These are phyloP conservation scores for Aporrectodea caliginosa DNA, from an alignment of 1,140 invertebrate species.

Conservation along the genomic window DNA sequence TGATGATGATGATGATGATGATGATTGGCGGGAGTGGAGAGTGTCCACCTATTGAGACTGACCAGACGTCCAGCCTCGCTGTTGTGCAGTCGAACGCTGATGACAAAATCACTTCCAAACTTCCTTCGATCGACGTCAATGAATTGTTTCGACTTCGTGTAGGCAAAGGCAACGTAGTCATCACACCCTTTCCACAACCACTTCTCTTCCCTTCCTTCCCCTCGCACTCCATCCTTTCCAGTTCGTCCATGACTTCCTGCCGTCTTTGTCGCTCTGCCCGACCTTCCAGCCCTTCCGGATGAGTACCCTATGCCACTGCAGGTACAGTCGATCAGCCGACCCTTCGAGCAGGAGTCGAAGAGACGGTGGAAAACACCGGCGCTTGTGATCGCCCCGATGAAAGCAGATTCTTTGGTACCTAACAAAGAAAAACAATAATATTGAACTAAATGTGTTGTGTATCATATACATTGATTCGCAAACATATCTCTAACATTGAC, in stretches of 20 bases:
- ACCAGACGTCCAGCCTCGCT: slow-evolving; percentile 9
- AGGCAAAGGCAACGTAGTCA: slow-evolving; percentile 2
- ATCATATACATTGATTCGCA: too few species aligned
- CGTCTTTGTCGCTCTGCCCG: neutral
- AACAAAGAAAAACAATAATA: too few species aligned
- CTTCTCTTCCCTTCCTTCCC: neutral
- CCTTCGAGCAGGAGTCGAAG: slow-evolving; percentile 64
- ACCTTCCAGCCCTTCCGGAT: neutral
- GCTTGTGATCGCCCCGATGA: slow-evolving; percentile 66
- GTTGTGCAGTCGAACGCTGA: slow-evolving; percentile 13
- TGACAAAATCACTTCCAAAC: slow-evolving; percentile 8
- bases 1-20: slow-evolving; percentile 12
- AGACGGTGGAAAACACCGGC: slow-evolving; percentile 67
- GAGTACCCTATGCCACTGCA: too few species aligned
- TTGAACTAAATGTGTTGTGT: too few species aligned
- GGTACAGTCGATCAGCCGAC: slow-evolving; percentile 66
- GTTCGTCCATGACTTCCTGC: neutral
- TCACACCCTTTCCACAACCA: neutral
- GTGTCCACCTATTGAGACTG: neutral
- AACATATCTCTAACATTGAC: too few species aligned
- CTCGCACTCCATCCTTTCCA: neutral
- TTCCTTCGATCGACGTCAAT: neutral
- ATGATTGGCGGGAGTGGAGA: neutral
- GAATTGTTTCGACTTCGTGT: slow-evolving; percentile 7
- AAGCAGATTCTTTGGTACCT: slow-evolving; percentile 68